Base-by-base conservation (phyloP, 2,888 invertebrate genomes). In the Epistrophe eligans region DNA sequence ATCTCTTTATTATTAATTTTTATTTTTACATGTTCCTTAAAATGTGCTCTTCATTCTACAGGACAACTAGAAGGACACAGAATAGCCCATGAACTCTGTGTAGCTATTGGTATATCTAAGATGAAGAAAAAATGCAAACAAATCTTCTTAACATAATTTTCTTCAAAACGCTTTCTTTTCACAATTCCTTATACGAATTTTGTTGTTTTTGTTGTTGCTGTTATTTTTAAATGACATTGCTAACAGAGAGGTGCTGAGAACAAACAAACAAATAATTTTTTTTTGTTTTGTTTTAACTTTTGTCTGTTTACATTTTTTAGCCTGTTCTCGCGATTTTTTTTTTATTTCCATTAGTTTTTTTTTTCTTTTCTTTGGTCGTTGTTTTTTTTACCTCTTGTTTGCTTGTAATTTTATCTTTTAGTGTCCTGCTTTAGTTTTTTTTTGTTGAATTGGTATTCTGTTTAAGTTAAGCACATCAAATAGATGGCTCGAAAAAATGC, bases 121-220 rank as follows among this genome's bases (percentile, higher is more conserved):
- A 35, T 10, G n/a, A 9, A 38, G 40, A 11, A 35, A 58, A 17
- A 28, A 72, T 55, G 52, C 72, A 79, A 82, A 87, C 71, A 83
- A 87, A 87, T 87, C 87, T 82, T 79, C 87, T 79, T 87, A 79
- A 87, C 87, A 87, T 77, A 83, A 83, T 87, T 87, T 76, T 67
- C 40, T 62, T 52, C 60, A 76, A 66, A 50, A 70, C 60, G 79
- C 79, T 48, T 17, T 4, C 17, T n/a, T n/a, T n/a, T 70, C 76
- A 87, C 85, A 87, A 82, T 82, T 64, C 74, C 70, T 48, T 74
- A 74, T 72, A 77, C 71, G 77, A 87, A 73, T 74, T 77, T 74
- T 40, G 57, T 52, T 72, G 72, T 28, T 66, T 13, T 24, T 24
- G 24, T 3, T 24, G 24, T 24, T 24, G 24, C 24, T 24, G 24